Evolutionary conservation across 2,797 vertebrate species (phyloP).

Genomic region (Alcedo quadribrachys): DNA sequence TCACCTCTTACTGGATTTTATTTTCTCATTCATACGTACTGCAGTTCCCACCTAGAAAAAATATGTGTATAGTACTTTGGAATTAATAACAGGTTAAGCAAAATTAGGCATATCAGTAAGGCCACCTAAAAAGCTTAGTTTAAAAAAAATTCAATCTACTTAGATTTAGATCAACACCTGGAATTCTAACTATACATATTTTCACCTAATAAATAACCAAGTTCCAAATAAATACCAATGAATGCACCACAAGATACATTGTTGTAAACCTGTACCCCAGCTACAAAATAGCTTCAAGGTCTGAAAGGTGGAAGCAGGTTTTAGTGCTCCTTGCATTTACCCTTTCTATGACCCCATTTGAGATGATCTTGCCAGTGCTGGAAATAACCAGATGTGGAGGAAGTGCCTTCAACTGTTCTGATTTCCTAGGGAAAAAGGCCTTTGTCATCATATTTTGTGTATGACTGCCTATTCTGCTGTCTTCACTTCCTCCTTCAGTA

Average conservation of each 20-base stretch:
- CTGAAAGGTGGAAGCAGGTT: neutral
- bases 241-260: neutral
- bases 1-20: neutral
- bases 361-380: neutral
- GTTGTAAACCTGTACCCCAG: neutral
- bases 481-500: constrained; percentile 26
- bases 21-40: neutral
- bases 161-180: neutral
- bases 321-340: neutral
- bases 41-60: neutral
- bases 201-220: neutral
- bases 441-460: neutral
- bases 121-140: neutral
- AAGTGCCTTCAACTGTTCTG: neutral
- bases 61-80: neutral
- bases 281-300: neutral
- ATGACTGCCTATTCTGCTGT: neutral
- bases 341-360: neutral
- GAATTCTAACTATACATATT: neutral
- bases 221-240: neutral
- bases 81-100: neutral
- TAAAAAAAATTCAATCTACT: neutral
- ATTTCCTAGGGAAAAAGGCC: neutral
- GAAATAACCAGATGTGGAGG: neutral
- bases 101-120: neutral